Evolutionary conservation across 2,888 invertebrate species (phyloP).

Genomic region (Meandrusa payeni): DNA sequence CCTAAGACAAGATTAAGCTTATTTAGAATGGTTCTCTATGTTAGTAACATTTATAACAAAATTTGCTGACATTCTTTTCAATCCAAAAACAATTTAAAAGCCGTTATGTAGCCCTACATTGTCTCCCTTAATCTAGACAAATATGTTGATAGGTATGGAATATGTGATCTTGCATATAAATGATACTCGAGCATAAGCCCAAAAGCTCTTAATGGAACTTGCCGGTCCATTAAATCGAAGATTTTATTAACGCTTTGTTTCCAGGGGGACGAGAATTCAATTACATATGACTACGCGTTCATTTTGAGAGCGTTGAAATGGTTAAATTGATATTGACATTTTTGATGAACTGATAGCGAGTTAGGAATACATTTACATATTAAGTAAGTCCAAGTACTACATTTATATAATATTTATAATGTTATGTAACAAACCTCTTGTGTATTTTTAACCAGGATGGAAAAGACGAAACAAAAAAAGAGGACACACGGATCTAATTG

Average conservation of each 20-base stretch:
- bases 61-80: not conserved
- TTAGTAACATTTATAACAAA: too few species aligned
- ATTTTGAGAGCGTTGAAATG: slow-evolving; percentile 8
- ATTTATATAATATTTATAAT: too few species aligned
- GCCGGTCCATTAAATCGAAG: slow-evolving; percentile 38
- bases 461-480: too few species aligned
- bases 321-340: too few species aligned
- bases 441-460: too few species aligned
- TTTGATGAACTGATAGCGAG: too few species aligned
- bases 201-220: slow-evolving; percentile 52
- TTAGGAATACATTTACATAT: too few species aligned
- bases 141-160: slow-evolving; percentile 39
- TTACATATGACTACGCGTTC: slow-evolving; percentile 4
- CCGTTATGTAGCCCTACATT: slow-evolving; percentile 20
- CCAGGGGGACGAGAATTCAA: slow-evolving; percentile 15
- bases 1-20: too few species aligned
- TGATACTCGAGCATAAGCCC: slow-evolving; percentile 42
- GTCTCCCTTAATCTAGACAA: slow-evolving; percentile 38
- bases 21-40: too few species aligned
- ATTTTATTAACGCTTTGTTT: slow-evolving; percentile 27
- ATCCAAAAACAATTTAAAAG: not conserved
- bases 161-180: slow-evolving; percentile 55
- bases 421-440: too few species aligned
- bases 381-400: too few species aligned
- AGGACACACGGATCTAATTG: too few species aligned